Conservation (phyloP, 2,888 invertebrate species). For the Patella depressa region DNA sequence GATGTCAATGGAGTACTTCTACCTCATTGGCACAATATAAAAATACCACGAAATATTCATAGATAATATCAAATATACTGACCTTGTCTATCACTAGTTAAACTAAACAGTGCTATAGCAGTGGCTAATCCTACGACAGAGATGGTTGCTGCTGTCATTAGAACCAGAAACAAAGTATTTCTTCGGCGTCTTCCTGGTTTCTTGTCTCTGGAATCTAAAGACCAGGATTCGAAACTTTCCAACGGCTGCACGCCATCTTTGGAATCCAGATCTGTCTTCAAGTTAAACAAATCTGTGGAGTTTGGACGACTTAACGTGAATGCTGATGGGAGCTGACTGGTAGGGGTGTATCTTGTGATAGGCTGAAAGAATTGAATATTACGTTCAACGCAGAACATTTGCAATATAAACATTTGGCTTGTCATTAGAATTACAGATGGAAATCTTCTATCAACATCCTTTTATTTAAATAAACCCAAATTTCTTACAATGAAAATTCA, state of each 20-base stretch:
- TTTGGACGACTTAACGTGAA: not conserved
- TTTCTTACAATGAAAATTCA: no score
- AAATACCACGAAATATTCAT: no score
- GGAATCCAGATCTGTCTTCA: not conserved
- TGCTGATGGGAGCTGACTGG: not conserved
- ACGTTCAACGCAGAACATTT: no score
- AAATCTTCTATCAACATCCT: no score
- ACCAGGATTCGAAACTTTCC: not conserved
- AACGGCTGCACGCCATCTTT: not conserved
- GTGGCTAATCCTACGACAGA: not conserved
- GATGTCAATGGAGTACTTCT: no score
- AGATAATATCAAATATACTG: no score
- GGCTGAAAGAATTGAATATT: not conserved
- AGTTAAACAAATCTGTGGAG: not conserved
- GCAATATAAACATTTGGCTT: no score
- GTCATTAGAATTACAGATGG: no score
- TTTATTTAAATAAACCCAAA: no score
- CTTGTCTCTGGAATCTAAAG: conserved; percentile 15
- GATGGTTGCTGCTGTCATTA: conserved; percentile 6
- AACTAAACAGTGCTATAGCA: not conserved
- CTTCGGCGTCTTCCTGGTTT: conserved; percentile 4
- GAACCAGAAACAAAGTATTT: conserved; percentile 18
- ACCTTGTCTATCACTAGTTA: not conserved
- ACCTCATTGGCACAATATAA: no score
- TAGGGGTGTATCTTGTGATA: not conserved